Base-by-base conservation (phyloP, 2,113 vertebrate species). In the Semnornis frantzii region DNA sequence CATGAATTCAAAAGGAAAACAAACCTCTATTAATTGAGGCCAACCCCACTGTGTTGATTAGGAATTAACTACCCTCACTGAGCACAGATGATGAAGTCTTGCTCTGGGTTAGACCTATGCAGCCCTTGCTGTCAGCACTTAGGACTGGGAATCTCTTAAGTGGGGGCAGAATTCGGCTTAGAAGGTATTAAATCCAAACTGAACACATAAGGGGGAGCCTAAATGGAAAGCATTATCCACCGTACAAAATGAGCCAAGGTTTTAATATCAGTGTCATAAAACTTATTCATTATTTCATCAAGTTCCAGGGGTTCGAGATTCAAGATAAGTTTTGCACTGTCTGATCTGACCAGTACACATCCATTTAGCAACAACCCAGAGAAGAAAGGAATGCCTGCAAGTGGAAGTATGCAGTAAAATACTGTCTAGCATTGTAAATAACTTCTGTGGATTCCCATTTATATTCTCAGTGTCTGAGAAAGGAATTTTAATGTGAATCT, bases 401-500 rank as follows among this genome's bases (percentile, higher is more conserved):
- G 77, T 82, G 24, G 31, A 93, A 89, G 3, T 71, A 77, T 87
- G 71, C 3, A 15, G 75, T 58, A 91, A 93, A 94, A 89, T 77
- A 85, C 48, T 33, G 59, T 77, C 68, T 80, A 85, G n/a, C 39
- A 66, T 42, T 80, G 71, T 58, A 80, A 92, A 95, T 72, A 90
- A 86, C 33, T 83, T 64, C 48, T 72, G 18, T 52, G 78, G 73
- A 84, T 78, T 90, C 14, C 33, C 50, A 62, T 65, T 89, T 91
- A 85, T 70, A 46, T 87, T 91, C 60, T 87, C 57, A 71, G 81
- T 54, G 9, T 85, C 68, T 93, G 75, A 87, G 72, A 94, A 77
- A 72, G 42, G 72, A 91, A 93, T 91, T 77, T 89, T 80, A 91
- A 80, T 77, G 68, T 8, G 80, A 89, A 93, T 80, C 9, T 64